Evolutionary conservation across 2,797 vertebrate species (phyloP).

Genomic region (Adrianichthys oophorus): DNA sequence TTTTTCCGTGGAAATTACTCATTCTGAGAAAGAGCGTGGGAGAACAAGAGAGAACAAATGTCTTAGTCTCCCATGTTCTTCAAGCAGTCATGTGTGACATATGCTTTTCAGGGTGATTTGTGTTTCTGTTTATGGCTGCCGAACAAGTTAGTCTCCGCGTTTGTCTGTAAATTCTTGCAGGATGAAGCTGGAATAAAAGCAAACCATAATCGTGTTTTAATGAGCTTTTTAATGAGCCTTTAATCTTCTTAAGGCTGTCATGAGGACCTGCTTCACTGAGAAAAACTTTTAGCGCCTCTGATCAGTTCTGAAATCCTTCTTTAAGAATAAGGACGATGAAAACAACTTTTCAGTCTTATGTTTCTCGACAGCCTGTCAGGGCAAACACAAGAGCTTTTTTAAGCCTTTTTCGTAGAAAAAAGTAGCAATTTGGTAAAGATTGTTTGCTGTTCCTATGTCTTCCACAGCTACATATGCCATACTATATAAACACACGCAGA

Average conservation of each 20-base stretch:
- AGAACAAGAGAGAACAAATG: constrained; percentile 19
- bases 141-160: background rate
- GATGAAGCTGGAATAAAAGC: constrained; percentile 5
- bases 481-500: constrained; percentile 1
- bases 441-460: constrained; percentile 5
- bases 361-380: background rate
- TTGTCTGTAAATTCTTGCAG: background rate
- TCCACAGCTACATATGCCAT: constrained; percentile 24
- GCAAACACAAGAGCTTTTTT: too few species aligned
- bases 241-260: constrained; percentile 43
- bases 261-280: constrained; percentile 15
- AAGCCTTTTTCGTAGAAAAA: constrained; percentile 1
- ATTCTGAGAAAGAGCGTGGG: constrained; percentile 13
- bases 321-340: constrained; percentile 1
- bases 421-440: constrained; percentile 22
- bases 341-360: constrained; percentile 3
- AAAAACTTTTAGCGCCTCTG: constrained; percentile 8
- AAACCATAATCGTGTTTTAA: constrained; percentile 50
- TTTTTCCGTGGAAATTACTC: constrained; percentile 25
- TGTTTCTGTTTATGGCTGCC: constrained; percentile 4
- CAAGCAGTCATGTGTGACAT: constrained; percentile 1
- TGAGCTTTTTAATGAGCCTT: constrained; percentile 55
- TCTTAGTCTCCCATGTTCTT: constrained; percentile 23
- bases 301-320: constrained; percentile 18
- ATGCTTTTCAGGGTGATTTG: constrained; percentile 32